These are phyloP conservation scores for Ciconia boyciana DNA, from an alignment of 2,113 vertebrate species.

Conservation along the genomic window DNA sequence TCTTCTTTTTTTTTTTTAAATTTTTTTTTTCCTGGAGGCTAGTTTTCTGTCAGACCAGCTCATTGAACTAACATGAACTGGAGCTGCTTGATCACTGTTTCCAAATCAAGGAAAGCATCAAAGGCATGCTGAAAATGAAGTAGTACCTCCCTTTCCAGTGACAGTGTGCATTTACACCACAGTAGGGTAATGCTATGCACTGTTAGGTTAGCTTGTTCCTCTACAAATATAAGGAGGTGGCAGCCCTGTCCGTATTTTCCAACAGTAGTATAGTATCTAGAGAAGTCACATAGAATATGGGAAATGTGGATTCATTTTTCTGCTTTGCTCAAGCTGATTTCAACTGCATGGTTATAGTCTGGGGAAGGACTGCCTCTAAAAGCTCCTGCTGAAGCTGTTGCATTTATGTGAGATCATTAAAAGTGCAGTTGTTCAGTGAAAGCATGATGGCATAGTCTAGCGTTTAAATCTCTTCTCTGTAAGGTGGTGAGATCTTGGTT, in stretches of 20 bases:
- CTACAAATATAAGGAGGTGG: not conserved
- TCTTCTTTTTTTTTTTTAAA: not conserved
- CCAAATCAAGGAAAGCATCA: not conserved
- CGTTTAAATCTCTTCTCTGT: not conserved
- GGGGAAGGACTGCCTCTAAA: not conserved
- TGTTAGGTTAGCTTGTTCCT: not conserved
- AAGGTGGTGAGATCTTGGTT: not conserved
- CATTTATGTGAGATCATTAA: not conserved
- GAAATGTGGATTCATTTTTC: not conserved
- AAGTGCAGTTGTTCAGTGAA: not conserved
- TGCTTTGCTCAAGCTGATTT: not conserved
- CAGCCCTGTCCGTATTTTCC: not conserved
- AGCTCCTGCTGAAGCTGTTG: not conserved
- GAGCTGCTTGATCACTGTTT: not conserved
- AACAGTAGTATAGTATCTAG: not conserved
- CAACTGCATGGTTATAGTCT: rapidly evolving
- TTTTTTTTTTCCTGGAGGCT: not conserved
- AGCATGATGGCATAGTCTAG: not conserved
- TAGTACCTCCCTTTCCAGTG: not conserved
- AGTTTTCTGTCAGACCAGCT: not conserved
- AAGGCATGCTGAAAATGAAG: not conserved
- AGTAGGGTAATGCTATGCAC: not conserved
- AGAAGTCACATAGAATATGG: not conserved
- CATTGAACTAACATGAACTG: not conserved
- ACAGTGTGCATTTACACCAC: not conserved